phyloP scores from a whole-genome alignment of 30 jellyfish, hydroid and myxozoan species.

The Aurelia sp. region DNA sequence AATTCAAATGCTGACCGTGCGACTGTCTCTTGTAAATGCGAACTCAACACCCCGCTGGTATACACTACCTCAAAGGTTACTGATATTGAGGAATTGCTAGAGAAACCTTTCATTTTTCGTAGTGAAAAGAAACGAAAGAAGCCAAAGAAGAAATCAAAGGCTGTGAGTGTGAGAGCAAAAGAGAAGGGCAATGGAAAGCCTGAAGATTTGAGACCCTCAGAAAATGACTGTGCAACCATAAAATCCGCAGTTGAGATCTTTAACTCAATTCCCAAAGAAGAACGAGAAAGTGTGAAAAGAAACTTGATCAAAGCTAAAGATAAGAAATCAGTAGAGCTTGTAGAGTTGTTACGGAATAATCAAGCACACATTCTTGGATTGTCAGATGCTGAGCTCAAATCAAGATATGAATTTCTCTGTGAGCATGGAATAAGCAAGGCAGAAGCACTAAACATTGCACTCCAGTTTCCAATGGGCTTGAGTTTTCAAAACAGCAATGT shows the following conservation, averaged over 20 bases:
- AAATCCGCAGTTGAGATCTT: conserved; percentile 9
- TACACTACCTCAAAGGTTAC: too few species aligned
- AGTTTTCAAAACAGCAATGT: conserved; percentile 9
- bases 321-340: conserved; percentile 1
- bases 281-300: background rate
- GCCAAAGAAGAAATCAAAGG: conserved; percentile 9
- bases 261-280: conserved; percentile 22
- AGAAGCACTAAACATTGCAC: conserved; percentile 25
- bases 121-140: conserved; percentile 12
- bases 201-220: background rate
- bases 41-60: background rate
- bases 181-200: background rate
- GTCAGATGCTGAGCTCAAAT: conserved; percentile 26
- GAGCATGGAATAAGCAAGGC: conserved; percentile 22
- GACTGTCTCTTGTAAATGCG: background rate
- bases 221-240: conserved; percentile 2
- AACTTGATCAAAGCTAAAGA: conserved; percentile 4
- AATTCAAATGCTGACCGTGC: background rate
- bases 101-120: conserved; percentile 32
- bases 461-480: conserved; percentile 35
- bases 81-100: background rate
- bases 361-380: conserved; percentile 55
- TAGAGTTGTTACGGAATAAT: conserved; percentile 22
- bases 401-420: conserved; percentile 43
- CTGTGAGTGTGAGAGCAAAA: background rate